Conservation (phyloP, 2,113 vertebrate genomes). For the Speoplatyrhinus poulsoni region DNA sequence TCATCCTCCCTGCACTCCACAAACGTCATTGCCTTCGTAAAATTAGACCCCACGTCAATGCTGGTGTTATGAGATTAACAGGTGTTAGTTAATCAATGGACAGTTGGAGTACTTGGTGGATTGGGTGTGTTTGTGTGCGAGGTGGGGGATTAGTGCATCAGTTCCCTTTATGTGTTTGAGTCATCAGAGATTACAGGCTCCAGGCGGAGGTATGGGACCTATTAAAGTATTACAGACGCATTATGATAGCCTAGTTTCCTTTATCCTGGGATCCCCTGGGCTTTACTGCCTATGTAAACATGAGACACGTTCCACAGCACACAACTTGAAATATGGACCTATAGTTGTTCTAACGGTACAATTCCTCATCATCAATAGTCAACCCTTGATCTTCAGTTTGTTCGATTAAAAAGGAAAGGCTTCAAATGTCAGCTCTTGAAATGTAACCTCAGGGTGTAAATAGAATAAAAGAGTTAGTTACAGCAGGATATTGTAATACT, state of each 20-base stretch:
- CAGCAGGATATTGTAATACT: too few species aligned
- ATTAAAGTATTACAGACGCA: constrained; percentile 41
- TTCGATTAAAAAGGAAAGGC: too few species aligned
- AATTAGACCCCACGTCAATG: constrained; percentile 5
- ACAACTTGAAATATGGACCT: not conserved
- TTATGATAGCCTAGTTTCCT: constrained; percentile 28
- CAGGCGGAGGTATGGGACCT: constrained; percentile 14
- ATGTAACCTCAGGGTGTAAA: too few species aligned
- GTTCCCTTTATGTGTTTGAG: constrained; percentile 4
- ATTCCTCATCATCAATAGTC: too few species aligned
- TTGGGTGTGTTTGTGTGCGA: constrained; percentile 13
- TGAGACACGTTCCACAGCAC: not conserved
- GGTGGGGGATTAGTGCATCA: not conserved
- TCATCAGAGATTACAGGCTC: constrained; percentile 45
- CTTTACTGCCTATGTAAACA: not conserved
- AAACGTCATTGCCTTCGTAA: not conserved
- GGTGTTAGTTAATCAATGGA: constrained; percentile 16
- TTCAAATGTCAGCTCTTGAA: too few species aligned
- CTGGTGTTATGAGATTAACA: constrained; percentile 28
- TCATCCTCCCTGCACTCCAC: not conserved
- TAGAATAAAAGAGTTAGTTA: too few species aligned
- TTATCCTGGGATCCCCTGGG: constrained; percentile 20
- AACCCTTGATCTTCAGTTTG: too few species aligned
- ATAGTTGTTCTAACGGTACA: too few species aligned
- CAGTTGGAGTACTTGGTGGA: not conserved